phyloP scores from a whole-genome alignment of 2,888 invertebrate genomes.

The Epinotia ramella region DNA sequence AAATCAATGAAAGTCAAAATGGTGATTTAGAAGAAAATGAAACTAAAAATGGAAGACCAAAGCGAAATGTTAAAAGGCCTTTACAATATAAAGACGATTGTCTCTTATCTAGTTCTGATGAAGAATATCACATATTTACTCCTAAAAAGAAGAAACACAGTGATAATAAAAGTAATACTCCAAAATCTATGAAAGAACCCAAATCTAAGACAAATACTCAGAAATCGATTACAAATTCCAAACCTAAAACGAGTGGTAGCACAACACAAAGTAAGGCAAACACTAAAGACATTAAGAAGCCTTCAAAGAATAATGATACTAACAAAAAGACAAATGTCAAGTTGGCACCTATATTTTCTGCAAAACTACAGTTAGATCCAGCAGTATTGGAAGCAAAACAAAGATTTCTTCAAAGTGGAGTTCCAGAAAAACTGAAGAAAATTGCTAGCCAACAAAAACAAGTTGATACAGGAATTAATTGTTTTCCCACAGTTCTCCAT shows the following conservation, averaged over 20 bases:
- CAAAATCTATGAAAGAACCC: conserved; percentile 17
- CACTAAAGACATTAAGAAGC: conserved; percentile 44
- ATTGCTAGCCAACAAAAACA: conserved; percentile 79
- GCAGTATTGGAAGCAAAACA: conserved; percentile 87
- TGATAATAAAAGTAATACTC: conserved; percentile 20
- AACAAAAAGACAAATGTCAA: conserved; percentile 63
- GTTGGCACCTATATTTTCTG: conserved; percentile 89
- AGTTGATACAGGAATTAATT: conserved; percentile 67
- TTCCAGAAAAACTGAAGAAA: conserved; percentile 87
- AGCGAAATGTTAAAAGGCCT: conserved; percentile 70
- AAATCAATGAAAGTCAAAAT: conserved; percentile 3
- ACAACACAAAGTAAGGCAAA: conserved; percentile 24
- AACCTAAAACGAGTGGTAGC: neutral
- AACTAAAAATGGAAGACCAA: conserved; percentile 63
- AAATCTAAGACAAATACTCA: conserved; percentile 37
- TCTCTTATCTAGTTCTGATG: conserved; percentile 71
- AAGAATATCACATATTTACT: conserved; percentile 76
- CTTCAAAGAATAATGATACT: conserved; percentile 32
- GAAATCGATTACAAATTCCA: conserved; percentile 3
- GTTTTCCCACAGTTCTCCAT: conserved; percentile 88
- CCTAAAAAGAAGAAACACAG: conserved; percentile 70
- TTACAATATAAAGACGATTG: conserved; percentile 71
- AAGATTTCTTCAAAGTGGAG: conserved; percentile 89
- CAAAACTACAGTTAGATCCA: conserved; percentile 86
- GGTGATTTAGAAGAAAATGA: conserved; percentile 15